Base-by-base conservation (phyloP, 2,113 vertebrate species). In the Cepphus grylle region DNA sequence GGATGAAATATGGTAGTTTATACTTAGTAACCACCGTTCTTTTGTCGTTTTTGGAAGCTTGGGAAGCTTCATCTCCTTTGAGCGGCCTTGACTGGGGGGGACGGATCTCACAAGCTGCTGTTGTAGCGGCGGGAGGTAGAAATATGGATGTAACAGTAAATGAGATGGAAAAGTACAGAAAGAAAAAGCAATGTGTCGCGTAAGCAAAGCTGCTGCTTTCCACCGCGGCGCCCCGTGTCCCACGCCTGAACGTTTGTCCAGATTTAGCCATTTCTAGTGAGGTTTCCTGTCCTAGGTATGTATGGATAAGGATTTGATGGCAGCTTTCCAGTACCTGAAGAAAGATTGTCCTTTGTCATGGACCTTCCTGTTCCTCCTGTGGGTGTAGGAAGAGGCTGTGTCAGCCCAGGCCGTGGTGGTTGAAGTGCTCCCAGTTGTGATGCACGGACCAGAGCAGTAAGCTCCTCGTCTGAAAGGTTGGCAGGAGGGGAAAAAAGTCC, bases 361-460 rank as follows among this genome's bases (percentile, higher is more conserved):
- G 47, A 26, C 23, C 23, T 61, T 3, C 38, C 52, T 27, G 11
- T 63, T 84, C 42, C 18, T 79, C 7, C 72, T 56, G 8, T 34
- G 52, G 43, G 30, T 25, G 45, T 18, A 30, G 43, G 53, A 61
- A 65, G 67, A 47, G 19, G 53, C 79, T 25, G 34, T 16, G 34
- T 53, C 38, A 73, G 38, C 59, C 27, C 20, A 58, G 52, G 34
- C 45, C 3, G 0, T 3, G 52, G 67, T 45, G 58, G 74, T 2
- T 26, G 81, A 52, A 72, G 22, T 13, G 22, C 25, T 73, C 47
- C 2, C 2, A 3, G 69, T 22, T 55, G 8, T 23, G 45, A 18
- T 12, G 23, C 4, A 4, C 1, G 7, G n/a, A 13, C 18, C 2
- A 0, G 7, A 67, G 45, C 34, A 3, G 12, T 3, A 16, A 32